phyloP scores from a whole-genome alignment of 2,888 invertebrate species.

The Julus scanicus region DNA sequence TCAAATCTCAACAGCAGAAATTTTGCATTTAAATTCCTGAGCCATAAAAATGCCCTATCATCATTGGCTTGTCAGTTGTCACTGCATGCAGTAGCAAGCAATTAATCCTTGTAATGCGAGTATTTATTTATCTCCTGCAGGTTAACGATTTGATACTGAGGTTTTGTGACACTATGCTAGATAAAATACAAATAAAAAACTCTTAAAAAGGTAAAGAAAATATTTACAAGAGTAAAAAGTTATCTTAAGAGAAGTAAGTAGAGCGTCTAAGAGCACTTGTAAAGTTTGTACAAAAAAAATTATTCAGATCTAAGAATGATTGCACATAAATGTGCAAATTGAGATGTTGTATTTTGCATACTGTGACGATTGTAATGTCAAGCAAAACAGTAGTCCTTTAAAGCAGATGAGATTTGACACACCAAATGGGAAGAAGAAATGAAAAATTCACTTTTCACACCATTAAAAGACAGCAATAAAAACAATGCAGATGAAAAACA shows the following conservation, averaged over 20 bases:
- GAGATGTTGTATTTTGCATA: not conserved
- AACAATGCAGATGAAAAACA: not conserved
- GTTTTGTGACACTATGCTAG: too few species aligned
- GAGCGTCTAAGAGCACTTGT: not conserved
- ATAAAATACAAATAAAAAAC: not conserved
- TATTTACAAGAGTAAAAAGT: not conserved
- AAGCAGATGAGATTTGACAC: not conserved
- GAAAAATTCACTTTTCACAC: not conserved
- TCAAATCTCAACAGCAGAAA: not conserved
- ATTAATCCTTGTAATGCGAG: not conserved
- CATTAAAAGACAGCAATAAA: not conserved
- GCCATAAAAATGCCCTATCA: constrained; percentile 5
- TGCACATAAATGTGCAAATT: constrained; percentile 20
- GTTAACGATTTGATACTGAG: not conserved
- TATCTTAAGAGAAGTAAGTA: not conserved
- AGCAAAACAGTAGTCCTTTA: not conserved
- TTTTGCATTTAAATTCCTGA: not conserved
- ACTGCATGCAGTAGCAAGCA: not conserved
- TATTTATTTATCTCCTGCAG: not conserved
- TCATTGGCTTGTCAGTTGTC: not conserved
- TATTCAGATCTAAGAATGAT: not conserved
- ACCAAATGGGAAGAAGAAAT: not conserved
- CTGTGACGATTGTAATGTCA: not conserved
- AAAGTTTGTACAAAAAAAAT: not conserved
- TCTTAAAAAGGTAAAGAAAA: constrained; percentile 8